Base-by-base conservation (phyloP, 2,888 invertebrate species). In the Lagria hirta region DNA sequence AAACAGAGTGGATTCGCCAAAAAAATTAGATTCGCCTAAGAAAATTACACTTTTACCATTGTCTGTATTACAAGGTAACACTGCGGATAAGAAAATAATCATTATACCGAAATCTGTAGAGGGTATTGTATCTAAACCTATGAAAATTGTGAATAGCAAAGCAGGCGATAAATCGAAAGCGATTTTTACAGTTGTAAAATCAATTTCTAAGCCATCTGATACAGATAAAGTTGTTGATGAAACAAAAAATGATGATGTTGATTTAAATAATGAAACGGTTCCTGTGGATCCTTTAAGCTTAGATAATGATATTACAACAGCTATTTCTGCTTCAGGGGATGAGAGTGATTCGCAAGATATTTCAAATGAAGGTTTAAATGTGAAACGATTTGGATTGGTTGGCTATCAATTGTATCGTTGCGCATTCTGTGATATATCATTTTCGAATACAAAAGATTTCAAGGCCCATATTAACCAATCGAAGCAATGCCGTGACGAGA, bases 361-460 rank as follows among this genome's bases (percentile, higher is more conserved):
- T 7, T 5, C 13, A 3, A 21, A 20, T 13, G 53, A 53, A 14
- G 29, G 12, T 7, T 5, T 11, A 4, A 40, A 48, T 18, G 16
- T 17, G n/a, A 47, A 33, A 23, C 26, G 8, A 6, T 33, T 22
- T 27, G 55, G 74, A 1, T 62, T 65, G 3, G 45, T 54, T 16
- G 77, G 76, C 5, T 55, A 52, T n/a, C 66, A 74, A 22, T 62
- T 82, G 3, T 81, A 73, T 52, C 70, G 66, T 24, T 82, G 82
- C 58, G 75, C 75, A 1, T 55, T 60, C 1, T 81, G 81, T 52
- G 55, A 57, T 4, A 68, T 64, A 28, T 53, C 66, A 0, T 70
- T 72, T 8, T 59, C 64, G 1, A 69, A 63, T 5, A 48, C 68
- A 0, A 41, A 46, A 0, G 53, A 55, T 1, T 71, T 80, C 22